phyloP scores from a whole-genome alignment of 2,797 vertebrate genomes.

The Pogoniulus pusillus region DNA sequence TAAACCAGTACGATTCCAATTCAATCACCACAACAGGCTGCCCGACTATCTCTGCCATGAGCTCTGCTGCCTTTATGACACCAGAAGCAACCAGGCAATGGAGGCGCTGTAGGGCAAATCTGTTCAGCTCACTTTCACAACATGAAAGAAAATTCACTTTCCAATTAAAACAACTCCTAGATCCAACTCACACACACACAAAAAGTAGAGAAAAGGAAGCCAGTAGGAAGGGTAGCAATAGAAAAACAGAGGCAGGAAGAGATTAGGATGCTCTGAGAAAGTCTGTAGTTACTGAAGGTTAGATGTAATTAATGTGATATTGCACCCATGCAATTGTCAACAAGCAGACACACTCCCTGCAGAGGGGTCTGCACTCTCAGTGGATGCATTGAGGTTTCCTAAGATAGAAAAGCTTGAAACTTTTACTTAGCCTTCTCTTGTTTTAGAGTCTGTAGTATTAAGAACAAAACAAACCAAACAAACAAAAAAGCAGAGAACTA shows the following conservation, averaged over 20 bases:
- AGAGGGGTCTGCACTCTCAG: rapidly evolving
- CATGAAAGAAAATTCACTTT: neutral
- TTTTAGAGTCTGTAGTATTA: neutral
- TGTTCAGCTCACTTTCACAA: neutral
- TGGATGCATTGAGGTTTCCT: neutral
- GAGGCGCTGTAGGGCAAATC: neutral
- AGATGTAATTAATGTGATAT: neutral
- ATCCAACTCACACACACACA: neutral
- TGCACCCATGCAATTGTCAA: neutral
- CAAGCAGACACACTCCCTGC: neutral
- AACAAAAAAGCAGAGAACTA: neutral
- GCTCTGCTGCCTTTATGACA: neutral
- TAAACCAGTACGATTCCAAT: neutral
- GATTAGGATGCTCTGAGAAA: neutral
- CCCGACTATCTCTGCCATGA: neutral
- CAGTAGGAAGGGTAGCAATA: neutral
- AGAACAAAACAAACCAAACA: neutral
- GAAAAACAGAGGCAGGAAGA: neutral
- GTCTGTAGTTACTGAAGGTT: neutral
- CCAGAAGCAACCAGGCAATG: neutral
- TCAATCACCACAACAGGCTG: neutral
- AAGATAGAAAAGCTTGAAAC: neutral
- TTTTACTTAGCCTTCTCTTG: neutral
- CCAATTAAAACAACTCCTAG: neutral
- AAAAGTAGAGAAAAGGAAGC: too few relatives aligned